Conservation (phyloP, 2,113 vertebrate genomes). For the Epinephelus fuscoguttatus region DNA sequence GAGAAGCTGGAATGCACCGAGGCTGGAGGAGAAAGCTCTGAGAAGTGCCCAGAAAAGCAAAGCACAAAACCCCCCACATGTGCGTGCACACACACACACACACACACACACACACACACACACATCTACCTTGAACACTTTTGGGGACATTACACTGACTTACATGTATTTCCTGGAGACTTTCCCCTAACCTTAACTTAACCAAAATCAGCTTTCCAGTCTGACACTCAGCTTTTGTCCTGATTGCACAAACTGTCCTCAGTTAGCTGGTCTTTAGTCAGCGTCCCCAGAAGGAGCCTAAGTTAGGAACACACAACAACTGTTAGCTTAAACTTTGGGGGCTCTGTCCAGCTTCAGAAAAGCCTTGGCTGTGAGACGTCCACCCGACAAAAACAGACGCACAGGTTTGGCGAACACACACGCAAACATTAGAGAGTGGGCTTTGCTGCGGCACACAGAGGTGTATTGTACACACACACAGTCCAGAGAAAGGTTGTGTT, state of each 20-base stretch:
- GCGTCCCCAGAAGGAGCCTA: no score
- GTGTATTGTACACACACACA: slow-evolving; percentile 58
- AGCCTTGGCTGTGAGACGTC: slow-evolving; percentile 44
- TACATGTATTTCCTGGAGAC: no score
- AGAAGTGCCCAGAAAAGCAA: slow-evolving; percentile 65
- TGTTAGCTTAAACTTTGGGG: slow-evolving; percentile 51
- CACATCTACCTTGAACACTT: background rate
- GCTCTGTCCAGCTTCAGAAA: slow-evolving; percentile 47
- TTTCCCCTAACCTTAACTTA: no score
- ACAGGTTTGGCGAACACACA: slow-evolving; percentile 20
- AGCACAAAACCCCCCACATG: background rate
- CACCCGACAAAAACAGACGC: slow-evolving; percentile 27
- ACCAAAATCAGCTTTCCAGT: no score
- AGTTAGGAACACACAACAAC: slow-evolving; percentile 9
- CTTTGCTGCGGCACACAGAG: slow-evolving; percentile 52
- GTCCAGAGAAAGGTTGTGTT: slow-evolving; percentile 73
- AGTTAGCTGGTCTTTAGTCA: no score
- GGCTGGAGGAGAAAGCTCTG: slow-evolving; percentile 50
- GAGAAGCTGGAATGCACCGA: slow-evolving; percentile 70
- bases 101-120: slow-evolving; percentile 17
- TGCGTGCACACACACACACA: background rate
- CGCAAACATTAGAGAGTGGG: slow-evolving; percentile 20
- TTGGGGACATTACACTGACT: no score
- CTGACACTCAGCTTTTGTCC: no score
- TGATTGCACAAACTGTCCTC: no score